Evolutionary conservation across 1,140 invertebrate species (phyloP).

Genomic region (Telenomus remus): DNA sequence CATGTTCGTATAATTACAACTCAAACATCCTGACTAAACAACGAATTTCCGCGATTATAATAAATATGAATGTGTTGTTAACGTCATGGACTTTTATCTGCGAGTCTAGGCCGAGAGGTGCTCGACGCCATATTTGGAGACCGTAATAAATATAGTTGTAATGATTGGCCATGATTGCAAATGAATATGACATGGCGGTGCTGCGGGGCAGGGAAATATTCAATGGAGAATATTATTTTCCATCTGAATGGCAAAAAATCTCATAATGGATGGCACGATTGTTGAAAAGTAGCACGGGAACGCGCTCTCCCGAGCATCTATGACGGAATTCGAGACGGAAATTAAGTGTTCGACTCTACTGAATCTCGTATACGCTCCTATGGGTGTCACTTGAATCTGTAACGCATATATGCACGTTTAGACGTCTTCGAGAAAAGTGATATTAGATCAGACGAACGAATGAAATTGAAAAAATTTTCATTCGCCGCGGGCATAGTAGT

Average conservation of each 20-base stretch:
- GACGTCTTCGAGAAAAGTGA: too few relatives aligned
- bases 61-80: conserved; percentile 35
- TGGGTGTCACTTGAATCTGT: too few relatives aligned
- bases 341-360: conserved; percentile 9
- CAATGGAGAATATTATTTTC: conserved; percentile 32
- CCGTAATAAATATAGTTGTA: conserved; percentile 47
- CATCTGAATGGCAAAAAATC: conserved; percentile 14
- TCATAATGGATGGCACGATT: conserved; percentile 32
- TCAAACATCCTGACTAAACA: not conserved
- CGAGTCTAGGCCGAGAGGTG: not conserved
- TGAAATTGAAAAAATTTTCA: not conserved
- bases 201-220: conserved; percentile 25
- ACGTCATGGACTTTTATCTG: conserved; percentile 10
- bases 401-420: too few relatives aligned
- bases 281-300: conserved; percentile 27
- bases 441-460: not conserved
- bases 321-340: conserved; percentile 13
- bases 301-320: not conserved
- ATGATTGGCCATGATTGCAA: conserved; percentile 30
- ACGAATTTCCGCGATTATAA: conserved; percentile 22
- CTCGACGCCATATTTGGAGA: conserved; percentile 35
- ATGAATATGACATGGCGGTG: conserved; percentile 23
- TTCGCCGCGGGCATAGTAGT: not conserved
- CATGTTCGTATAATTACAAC: not conserved
- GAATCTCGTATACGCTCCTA: too few relatives aligned